Percentiles rank a stretch among this genome's conserved stretches.
Conservation (phyloP, 1,140 invertebrate species). For the Platyscapa corneri region DNA sequence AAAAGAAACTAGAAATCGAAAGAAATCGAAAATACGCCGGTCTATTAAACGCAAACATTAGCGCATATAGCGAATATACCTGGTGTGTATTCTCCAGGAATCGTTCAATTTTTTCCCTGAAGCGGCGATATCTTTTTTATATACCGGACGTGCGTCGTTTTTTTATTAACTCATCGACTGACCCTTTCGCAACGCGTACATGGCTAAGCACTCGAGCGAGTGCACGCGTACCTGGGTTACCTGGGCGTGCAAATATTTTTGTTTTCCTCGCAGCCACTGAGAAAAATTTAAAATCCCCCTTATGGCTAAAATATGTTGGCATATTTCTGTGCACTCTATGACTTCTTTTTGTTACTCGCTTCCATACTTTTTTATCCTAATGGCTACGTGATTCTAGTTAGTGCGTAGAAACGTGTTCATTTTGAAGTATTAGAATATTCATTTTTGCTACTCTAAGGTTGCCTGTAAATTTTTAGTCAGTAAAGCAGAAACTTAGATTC, state of each 20-base stretch:
- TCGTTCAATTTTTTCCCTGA: constrained; percentile 6
- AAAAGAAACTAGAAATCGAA: neutral
- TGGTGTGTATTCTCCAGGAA: neutral
- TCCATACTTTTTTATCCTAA: neutral
- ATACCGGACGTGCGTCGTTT: constrained; percentile 27
- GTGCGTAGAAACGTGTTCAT: neutral
- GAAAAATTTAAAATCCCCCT: constrained; percentile 37
- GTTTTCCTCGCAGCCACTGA: constrained; percentile 13
- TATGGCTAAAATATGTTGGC: constrained; percentile 47
- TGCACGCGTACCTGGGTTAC: constrained; percentile 1
- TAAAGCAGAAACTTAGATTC: neutral
- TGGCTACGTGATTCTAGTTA: constrained; percentile 24
- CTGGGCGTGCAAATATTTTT: constrained; percentile 46
- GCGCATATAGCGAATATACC: neutral
- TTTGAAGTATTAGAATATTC: constrained; percentile 18
- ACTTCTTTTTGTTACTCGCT: neutral
- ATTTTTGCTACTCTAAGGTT: neutral
- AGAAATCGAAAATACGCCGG: neutral
- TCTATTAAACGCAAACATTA: neutral
- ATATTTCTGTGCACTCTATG: constrained; percentile 28
- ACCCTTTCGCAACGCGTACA: constrained; percentile 1
- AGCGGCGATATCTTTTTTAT: neutral
- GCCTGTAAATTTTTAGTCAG: neutral
- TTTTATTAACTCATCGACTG: constrained; percentile 40
- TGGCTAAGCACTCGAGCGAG: constrained; percentile 20